phyloP scores from a whole-genome alignment of 2,888 invertebrate species.

The Acanthosepion esculentum region DNA sequence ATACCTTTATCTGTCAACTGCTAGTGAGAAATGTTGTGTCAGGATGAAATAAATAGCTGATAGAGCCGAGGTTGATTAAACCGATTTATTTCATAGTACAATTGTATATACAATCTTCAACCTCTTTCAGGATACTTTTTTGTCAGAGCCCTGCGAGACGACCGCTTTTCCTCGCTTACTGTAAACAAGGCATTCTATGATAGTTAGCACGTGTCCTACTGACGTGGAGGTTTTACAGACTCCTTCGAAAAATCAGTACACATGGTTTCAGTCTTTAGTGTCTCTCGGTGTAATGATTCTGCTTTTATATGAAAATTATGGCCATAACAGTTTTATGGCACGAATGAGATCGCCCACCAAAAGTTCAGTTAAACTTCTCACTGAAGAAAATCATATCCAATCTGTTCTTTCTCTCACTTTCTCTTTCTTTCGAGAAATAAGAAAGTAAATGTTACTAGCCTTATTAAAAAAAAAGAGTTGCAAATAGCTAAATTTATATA shows the following conservation, averaged over 20 bases:
- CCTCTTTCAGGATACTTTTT: slow-evolving; percentile 14
- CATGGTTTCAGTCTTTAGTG: background rate
- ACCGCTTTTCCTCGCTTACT: slow-evolving; percentile 23
- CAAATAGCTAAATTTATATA: background rate
- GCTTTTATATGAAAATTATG: slow-evolving; percentile 1
- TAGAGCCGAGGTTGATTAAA: slow-evolving; percentile 9
- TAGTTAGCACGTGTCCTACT: background rate
- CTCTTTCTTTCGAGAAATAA: background rate
- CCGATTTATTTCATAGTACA: slow-evolving; percentile 22
- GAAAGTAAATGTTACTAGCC: too few relatives aligned
- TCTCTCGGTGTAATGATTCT: background rate
- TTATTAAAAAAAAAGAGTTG: background rate
- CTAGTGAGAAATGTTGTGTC: slow-evolving; percentile 1
- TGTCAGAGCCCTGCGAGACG: background rate
- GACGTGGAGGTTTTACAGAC: background rate
- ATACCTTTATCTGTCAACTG: background rate
- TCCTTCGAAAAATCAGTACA: background rate
- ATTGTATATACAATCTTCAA: slow-evolving; percentile 33
- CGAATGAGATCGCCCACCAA: slow-evolving; percentile 22
- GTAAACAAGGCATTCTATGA: slow-evolving; percentile 8
- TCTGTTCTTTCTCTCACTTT: background rate
- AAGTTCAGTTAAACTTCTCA: background rate
- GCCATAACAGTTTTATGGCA: slow-evolving; percentile 22
- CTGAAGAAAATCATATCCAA: background rate
- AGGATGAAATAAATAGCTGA: slow-evolving; percentile 33